phyloP scores from a whole-genome alignment of 2,888 invertebrate species.

The Melitaea athalia region DNA sequence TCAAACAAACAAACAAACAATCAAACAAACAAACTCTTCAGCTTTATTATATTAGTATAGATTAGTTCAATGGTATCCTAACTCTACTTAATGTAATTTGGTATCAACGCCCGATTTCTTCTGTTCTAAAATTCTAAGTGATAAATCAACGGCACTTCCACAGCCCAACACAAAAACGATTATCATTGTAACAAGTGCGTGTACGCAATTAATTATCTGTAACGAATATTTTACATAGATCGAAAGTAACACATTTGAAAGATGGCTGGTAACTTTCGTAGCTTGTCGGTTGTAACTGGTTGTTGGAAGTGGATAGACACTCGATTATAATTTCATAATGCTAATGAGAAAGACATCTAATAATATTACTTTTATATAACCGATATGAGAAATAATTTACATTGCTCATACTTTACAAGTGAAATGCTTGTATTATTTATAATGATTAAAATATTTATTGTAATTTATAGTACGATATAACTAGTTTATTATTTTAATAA shows the following conservation, averaged over 20 bases:
- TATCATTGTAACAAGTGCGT: conserved; percentile 37
- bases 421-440: not conserved
- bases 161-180: conserved; percentile 32
- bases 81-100: not conserved
- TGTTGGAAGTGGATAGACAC: not conserved
- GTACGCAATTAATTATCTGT: conserved; percentile 44
- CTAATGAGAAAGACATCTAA: conserved; percentile 7
- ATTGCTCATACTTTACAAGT: not conserved
- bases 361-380: conserved; percentile 11
- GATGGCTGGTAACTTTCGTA: conserved; percentile 28
- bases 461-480: not conserved
- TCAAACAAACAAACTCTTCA: no score
- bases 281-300: conserved; percentile 13
- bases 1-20: no score
- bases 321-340: conserved; percentile 5
- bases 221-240: conserved; percentile 39
- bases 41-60: no score
- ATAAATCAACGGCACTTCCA: conserved; percentile 39
- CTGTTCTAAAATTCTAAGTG: conserved; percentile 35
- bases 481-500: no score
- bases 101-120: conserved; percentile 8
- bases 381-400: not conserved
- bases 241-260: conserved; percentile 34
- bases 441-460: not conserved
- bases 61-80: not conserved